Base-by-base conservation (phyloP, 2,113 vertebrate species). In the Ammodytes dubius region DNA sequence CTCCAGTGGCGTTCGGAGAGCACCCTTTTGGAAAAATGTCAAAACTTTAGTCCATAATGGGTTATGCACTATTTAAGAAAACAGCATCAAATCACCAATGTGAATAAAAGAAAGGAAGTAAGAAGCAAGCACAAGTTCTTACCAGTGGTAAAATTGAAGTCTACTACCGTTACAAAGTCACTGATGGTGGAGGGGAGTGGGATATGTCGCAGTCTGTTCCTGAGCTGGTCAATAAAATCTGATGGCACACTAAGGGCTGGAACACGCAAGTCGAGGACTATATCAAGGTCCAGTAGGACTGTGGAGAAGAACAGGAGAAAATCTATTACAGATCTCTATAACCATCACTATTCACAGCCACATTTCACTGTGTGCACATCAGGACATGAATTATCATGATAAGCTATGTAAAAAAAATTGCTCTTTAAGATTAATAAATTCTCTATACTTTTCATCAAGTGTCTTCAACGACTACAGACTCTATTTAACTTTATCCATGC, bases 81-180 rank as follows among this genome's bases (percentile, higher is more conserved):
- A 12, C 7, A 15, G 0, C 11, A 58, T 14, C 9, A n/a, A 13
- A 5, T 19, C 9, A 27, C 1, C 2, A 14, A 7, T 2, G 27
- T 4, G 1, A 40, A 47, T 50, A 37, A 7, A 45, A 15, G 5
- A 4, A 58, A 73, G 14, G 7, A 57, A 56, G 56, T 19, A 40
- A 49, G 2, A 2, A 17, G 27, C 4, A 14, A 37, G n/a, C n/a
- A n/a, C n/a, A 13, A 7, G 12, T 7, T 61, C 40, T 70, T 37
- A 90, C 89, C 86, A 82, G 89, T 90, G 6, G 89, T 92, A 35
- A 91, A 54, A 67, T 61, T 43, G 1, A 87, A 0, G 4, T 70
- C n/a, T 45, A 0, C 10, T 14, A 88, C 4, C 11, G 2, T 3
- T 0, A 87, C 19, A 60, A 46, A 61, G 8, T 8, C 3, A 7